Conservation (phyloP, 2,888 invertebrate genomes). For the Eristalis arbustorum region DNA sequence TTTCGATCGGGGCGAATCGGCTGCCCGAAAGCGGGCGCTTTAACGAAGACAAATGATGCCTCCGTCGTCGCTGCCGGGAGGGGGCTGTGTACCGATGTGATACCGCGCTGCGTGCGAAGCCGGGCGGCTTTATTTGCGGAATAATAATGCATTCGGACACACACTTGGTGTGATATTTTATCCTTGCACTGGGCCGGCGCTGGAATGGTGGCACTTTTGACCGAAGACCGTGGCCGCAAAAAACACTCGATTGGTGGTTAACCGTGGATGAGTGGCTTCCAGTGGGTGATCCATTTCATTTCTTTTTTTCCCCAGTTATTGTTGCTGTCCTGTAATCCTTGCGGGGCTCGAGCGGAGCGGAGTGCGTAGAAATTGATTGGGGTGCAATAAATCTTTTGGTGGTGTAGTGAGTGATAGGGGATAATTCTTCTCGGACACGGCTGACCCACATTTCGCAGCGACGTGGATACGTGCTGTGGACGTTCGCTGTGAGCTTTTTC, state of each 20-base stretch:
- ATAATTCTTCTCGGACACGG: slow-evolving; percentile 18
- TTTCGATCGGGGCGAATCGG: slow-evolving; percentile 33
- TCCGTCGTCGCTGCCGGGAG: slow-evolving; percentile 25
- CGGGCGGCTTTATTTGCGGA: slow-evolving; percentile 45
- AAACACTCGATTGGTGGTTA: slow-evolving; percentile 50
- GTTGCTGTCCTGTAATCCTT: slow-evolving; percentile 10
- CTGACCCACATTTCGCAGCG: slow-evolving; percentile 1
- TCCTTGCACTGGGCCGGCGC: slow-evolving; percentile 37
- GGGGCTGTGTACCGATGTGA: neutral
- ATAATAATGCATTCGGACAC: slow-evolving; percentile 66
- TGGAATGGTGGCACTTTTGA: slow-evolving; percentile 51
- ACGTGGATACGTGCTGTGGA: neutral
- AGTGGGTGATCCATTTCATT: neutral
- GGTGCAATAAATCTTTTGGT: slow-evolving; percentile 53
- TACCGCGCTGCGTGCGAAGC: neutral
- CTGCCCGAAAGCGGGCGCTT: slow-evolving; percentile 47
- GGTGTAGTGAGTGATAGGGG: slow-evolving; percentile 51
- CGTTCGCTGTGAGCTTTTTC: neutral
- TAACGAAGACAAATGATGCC: slow-evolving; percentile 64
- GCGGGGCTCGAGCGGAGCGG: neutral
- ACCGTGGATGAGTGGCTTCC: slow-evolving; percentile 55
- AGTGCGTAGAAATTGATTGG: slow-evolving; percentile 61
- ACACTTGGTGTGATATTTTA: slow-evolving; percentile 66
- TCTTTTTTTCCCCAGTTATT: slow-evolving; percentile 1
- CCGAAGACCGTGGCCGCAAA: slow-evolving; percentile 49